Evolutionary conservation across 2,113 vertebrate species (phyloP).

Genomic region (Motacilla tschutschensis): DNA sequence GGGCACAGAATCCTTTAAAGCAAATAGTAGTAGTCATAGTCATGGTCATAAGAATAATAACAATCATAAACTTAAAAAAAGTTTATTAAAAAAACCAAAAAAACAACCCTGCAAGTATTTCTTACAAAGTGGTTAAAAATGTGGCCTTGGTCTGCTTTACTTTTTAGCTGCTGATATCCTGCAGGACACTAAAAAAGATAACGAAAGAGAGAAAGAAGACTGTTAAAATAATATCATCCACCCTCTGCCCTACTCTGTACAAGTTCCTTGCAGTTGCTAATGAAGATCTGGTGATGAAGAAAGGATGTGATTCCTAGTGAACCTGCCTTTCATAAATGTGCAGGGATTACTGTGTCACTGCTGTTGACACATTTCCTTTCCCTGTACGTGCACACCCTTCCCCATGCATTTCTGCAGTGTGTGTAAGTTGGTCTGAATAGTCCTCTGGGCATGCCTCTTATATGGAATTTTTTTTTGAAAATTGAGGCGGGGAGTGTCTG

Average conservation of each 20-base stretch:
- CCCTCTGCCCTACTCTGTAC: neutral
- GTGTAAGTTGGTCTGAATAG: neutral
- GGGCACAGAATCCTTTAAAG: constrained; percentile 20
- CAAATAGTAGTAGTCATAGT: constrained; percentile 15
- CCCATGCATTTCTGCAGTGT: neutral
- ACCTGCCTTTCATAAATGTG: neutral
- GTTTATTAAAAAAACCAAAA: neutral
- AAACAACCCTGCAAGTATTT: neutral
- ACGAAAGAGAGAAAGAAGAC: neutral
- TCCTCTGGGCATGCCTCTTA: neutral
- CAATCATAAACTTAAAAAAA: neutral
- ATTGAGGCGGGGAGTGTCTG: neutral
- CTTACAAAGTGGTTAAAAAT: constrained; percentile 19
- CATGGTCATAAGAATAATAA: neutral
- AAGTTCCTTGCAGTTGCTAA: neutral
- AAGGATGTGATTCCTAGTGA: neutral
- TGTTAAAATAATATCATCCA: neutral
- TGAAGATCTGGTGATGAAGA: constrained; percentile 3
- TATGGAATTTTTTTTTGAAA: neutral
- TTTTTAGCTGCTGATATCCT: neutral
- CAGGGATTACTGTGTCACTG: constrained; percentile 1
- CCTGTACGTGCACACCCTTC: constrained; percentile 21
- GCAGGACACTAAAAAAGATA: neutral
- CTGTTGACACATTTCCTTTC: constrained; percentile 26
- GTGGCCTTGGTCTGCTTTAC: neutral